Evolutionary conservation across 2,888 invertebrate species (phyloP), one percentile per base, ranked within the genome.

Genomic region (Chalcosyrphus nemorum): DNA sequence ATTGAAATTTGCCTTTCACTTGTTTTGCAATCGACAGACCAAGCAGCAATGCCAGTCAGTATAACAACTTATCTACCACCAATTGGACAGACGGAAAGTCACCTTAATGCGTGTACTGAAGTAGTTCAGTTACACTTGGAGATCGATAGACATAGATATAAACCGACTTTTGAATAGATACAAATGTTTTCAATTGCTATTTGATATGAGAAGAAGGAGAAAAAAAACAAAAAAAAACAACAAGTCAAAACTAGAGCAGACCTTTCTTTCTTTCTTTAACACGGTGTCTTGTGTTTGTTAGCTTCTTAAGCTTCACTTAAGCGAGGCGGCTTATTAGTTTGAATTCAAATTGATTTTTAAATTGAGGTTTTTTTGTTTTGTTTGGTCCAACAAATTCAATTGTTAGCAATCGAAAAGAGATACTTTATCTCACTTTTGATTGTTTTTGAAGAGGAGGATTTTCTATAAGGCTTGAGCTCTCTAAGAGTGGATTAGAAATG

Each of bases 1-100:
- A 77, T 77, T 66, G 61, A 77, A 82, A 77, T 77, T 72, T 77
- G 72, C 81, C 81, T 82, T 82, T 82, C 81, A 72, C 81, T 82
- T 82, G 77, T 77, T 82, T 82, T 82, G 72, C 66, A 82, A 77
- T 82, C 71, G 71, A 77, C 70, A 66, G 32, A 32, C 21, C 41
- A 56, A 27, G 32, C 54, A 27, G 32, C 54, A 63, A 68, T 52
- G 41, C 52, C 24, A 21, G 50, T 38, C 15, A 52, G 54, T 57
- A 65, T 57, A 65, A 65, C 65, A 75, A 54, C 38, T 45, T 47
- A 45, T 74, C 45, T 24, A 19, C 61, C 66, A 43, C 59, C 61
- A 70, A 66, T 76, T 74, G 76, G 70, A 81, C 56, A 76, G 70
- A 59, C 71, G 27, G 52, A 76, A 71, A 81, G 71, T 52, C 71